Percentiles rank a stretch among this genome's conserved stretches.
Conservation (phyloP, 2,113 vertebrate genomes). For the Gymnobelideus leadbeateri region DNA sequence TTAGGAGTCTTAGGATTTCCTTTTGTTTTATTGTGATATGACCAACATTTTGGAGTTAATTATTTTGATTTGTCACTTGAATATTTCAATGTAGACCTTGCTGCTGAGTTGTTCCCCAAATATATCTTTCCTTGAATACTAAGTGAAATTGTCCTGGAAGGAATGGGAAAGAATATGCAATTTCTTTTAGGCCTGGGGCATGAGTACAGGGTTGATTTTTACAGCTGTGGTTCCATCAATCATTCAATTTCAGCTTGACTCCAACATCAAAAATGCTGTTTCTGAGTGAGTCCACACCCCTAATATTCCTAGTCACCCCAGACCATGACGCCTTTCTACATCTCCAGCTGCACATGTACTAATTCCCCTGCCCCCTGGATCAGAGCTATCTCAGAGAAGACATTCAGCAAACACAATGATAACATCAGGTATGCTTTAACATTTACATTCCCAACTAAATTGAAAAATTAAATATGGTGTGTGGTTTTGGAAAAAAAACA, state of each 20-base stretch:
- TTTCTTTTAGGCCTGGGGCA: conserved; percentile 40
- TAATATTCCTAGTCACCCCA: conserved; percentile 27
- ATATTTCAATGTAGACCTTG: conserved; percentile 43
- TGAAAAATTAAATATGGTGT: conserved; percentile 50
- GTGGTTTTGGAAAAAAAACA: conserved; percentile 41
- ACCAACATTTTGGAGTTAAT: conserved; percentile 46
- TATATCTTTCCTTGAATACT: not conserved
- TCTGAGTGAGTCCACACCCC: not conserved
- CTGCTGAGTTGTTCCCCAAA: conserved; percentile 55
- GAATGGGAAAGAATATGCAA: not conserved
- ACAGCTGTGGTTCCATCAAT: not conserved
- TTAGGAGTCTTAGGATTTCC: not conserved
- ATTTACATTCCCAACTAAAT: conserved; percentile 63
- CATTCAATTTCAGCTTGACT: conserved; percentile 26
- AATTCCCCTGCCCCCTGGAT: not conserved
- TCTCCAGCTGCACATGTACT: not conserved
- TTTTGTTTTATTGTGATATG: not conserved
- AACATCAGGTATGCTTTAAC: conserved; percentile 52
- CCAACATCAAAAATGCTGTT: conserved; percentile 7
- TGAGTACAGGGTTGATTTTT: conserved; percentile 42
- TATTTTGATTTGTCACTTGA: conserved; percentile 27
- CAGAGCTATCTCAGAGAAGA: conserved; percentile 42
- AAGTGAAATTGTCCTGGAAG: conserved; percentile 15
- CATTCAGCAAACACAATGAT: conserved; percentile 48
- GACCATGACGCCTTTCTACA: not conserved